Percentiles rank a stretch among this genome's conserved stretches.
phyloP scores from a whole-genome alignment of 2,113 vertebrate species.

The Octodon degus region DNA sequence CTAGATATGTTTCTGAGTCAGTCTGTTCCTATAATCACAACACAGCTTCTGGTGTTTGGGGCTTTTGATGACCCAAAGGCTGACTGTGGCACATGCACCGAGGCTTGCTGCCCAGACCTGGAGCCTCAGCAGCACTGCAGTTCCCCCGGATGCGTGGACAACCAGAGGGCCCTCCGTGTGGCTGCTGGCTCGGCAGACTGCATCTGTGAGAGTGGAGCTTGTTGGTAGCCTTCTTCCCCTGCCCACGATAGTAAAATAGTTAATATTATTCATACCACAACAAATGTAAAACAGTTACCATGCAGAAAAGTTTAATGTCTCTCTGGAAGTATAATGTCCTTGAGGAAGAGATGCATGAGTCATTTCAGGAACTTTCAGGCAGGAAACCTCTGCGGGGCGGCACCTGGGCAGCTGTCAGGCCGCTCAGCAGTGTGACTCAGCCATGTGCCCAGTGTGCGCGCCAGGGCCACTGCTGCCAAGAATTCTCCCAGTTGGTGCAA shows the following conservation, averaged over 20 bases:
- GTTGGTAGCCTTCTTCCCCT: not conserved
- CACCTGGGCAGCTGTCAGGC: not conserved
- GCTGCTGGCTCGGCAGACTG: not conserved
- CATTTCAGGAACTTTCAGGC: not conserved
- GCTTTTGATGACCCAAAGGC: not conserved
- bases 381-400: not conserved
- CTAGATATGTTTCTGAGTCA: not conserved
- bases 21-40: not conserved
- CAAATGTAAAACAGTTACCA: conserved; percentile 8
- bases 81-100: rapidly evolving
- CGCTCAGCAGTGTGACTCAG: not conserved
- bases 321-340: not conserved
- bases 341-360: not conserved
- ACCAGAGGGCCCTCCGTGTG: not conserved
- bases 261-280: not conserved
- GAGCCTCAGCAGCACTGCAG: not conserved
- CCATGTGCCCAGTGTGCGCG: not conserved
- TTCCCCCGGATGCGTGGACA: not conserved
- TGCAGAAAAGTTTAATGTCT: not conserved
- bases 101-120: not conserved
- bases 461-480: not conserved
- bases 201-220: not conserved
- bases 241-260: not conserved
- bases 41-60: too few relatives aligned
- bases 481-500: not conserved